These are phyloP conservation scores for Antheraea yamamai DNA, from an alignment of 2,888 invertebrate genomes.

Conservation along the genomic window DNA sequence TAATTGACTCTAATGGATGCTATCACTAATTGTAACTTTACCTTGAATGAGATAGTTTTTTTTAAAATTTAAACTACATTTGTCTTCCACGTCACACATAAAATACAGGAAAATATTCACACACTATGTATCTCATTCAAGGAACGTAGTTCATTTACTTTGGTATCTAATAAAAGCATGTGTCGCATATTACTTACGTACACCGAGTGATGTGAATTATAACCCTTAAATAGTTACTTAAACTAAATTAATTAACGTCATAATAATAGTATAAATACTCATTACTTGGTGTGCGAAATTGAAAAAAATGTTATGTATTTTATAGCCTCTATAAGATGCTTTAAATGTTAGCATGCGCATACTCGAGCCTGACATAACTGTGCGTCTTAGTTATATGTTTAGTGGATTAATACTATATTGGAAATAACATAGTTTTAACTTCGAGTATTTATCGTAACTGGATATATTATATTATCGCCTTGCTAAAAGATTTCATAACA, in stretches of 20 bases:
- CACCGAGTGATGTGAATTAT: background rate
- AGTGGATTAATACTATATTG: background rate
- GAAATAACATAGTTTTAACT: background rate
- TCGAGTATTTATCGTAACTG: conserved; percentile 7
- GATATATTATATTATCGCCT: conserved; percentile 12
- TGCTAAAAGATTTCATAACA: conserved; percentile 5
- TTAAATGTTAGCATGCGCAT: conserved; percentile 22
- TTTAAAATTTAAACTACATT: background rate
- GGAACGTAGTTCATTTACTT: background rate
- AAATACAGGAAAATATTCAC: background rate
- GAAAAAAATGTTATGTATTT: conserved; percentile 13
- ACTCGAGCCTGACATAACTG: conserved; percentile 8
- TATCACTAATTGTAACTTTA: background rate
- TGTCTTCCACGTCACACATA: background rate
- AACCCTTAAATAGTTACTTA: background rate
- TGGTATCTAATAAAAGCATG: background rate
- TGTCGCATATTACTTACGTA: conserved; percentile 1
- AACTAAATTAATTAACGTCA: background rate
- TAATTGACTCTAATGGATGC: background rate
- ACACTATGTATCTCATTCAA: background rate
- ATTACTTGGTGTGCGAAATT: conserved; percentile 10
- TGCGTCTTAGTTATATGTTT: background rate
- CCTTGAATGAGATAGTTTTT: background rate
- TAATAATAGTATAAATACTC: background rate
- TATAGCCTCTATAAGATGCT: conserved; percentile 7